Percentiles rank a stretch among this genome's conserved stretches.
Evolutionary conservation across 2,797 vertebrate genomes (phyloP).

Genomic region (Kryptolebias ocellatus): DNA sequence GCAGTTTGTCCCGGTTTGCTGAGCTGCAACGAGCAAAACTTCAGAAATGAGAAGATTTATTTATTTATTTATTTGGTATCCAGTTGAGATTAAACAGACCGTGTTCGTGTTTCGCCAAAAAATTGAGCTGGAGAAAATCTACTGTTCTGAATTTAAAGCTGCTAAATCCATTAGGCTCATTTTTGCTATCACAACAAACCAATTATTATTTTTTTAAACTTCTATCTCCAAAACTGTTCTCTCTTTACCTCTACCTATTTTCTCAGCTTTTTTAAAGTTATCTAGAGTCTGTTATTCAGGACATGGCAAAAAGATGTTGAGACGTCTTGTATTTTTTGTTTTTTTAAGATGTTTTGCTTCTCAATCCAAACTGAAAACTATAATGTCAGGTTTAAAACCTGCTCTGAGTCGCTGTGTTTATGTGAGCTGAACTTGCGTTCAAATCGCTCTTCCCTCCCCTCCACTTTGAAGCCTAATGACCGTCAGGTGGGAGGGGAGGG

Average conservation of each 20-base stretch:
- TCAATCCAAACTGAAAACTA: too few species aligned
- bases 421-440: too few species aligned
- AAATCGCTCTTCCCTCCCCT: too few species aligned
- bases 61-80: conserved; percentile 16
- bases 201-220: neutral
- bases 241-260: neutral
- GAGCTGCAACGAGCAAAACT: conserved; percentile 4
- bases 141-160: conserved; percentile 30
- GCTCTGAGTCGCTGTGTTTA: too few species aligned
- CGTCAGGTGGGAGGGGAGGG: too few species aligned
- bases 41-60: too few species aligned
- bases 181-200: conserved; percentile 28
- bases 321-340: too few species aligned
- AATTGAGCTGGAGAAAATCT: conserved; percentile 51
- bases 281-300: neutral
- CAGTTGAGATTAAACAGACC: conserved; percentile 49
- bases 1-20: conserved; percentile 3
- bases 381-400: too few species aligned
- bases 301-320: too few species aligned
- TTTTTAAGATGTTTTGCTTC: too few species aligned
- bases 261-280: neutral
- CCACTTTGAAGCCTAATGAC: too few species aligned
- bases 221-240: neutral
- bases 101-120: conserved; percentile 22
- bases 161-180: conserved; percentile 52